A percentile compares a stretch with the other conserved stretches of the same genome.
Evolutionary conservation across 2,797 vertebrate species (phyloP).

Genomic region (Enteromius viviparus): DNA sequence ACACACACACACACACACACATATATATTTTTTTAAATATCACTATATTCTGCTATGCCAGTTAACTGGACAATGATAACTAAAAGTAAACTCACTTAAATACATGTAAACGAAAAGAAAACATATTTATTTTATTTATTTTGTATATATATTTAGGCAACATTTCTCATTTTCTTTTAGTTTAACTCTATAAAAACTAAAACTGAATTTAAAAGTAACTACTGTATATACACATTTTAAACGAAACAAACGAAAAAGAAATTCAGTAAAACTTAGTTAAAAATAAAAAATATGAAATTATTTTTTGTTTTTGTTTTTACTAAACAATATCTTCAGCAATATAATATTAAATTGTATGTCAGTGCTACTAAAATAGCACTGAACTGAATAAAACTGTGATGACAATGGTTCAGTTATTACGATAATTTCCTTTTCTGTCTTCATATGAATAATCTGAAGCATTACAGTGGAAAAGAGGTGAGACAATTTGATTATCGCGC

Average conservation of each 20-base stretch:
- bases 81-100: not conserved
- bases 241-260: not conserved
- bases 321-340: not conserved
- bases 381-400: not conserved
- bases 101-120: not conserved
- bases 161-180: not conserved
- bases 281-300: not conserved
- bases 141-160: not conserved
- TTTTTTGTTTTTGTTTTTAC: not conserved
- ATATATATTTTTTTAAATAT: too few species aligned
- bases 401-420: not conserved
- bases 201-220: not conserved
- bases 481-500: conserved; percentile 74
- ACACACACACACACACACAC: not conserved
- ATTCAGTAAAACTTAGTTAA: not conserved
- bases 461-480: conserved; percentile 63
- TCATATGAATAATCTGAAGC: conserved; percentile 57
- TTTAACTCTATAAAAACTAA: not conserved
- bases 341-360: not conserved
- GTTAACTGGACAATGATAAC: not conserved
- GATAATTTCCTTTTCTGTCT: conserved; percentile 48
- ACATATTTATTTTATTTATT: not conserved
- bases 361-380: not conserved
- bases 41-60: too few species aligned
- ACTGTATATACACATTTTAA: not conserved